Percentiles rank a stretch among this genome's conserved stretches.
Conservation (phyloP, 2,888 invertebrate species). For the Cyaniris semiargus region DNA sequence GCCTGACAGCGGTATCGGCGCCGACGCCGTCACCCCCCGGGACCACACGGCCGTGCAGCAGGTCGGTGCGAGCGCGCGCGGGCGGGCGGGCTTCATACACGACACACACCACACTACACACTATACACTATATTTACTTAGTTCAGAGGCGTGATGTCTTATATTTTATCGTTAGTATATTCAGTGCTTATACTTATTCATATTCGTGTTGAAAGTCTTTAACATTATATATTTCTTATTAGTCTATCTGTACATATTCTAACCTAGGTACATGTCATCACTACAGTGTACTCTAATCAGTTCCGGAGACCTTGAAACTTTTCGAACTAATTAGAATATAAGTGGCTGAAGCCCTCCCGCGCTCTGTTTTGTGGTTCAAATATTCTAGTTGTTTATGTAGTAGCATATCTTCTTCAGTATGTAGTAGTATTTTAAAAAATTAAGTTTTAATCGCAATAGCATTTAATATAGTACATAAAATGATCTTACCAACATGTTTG, state of each 20-base stretch:
- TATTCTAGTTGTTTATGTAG: not conserved
- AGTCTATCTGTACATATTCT: conserved; percentile 20
- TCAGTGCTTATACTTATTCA: not conserved
- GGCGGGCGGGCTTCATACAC: conserved; percentile 65
- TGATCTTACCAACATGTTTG: not conserved
- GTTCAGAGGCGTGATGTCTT: not conserved
- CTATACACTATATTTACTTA: conserved; percentile 43
- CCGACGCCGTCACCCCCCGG: conserved; percentile 94
- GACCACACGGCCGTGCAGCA: conserved; percentile 94
- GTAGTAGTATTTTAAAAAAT: not conserved
- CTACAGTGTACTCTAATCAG: conserved; percentile 31
- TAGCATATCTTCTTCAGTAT: not conserved
- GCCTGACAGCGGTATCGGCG: conserved; percentile 97
- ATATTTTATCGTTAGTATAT: conserved; percentile 24
- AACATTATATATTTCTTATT: conserved; percentile 1
- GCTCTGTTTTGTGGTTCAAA: conserved; percentile 47
- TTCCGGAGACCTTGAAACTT: conserved; percentile 12
- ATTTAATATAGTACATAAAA: not conserved
- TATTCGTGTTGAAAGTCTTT: not conserved
- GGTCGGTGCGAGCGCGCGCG: conserved; percentile 83
- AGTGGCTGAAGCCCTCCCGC: conserved; percentile 67
- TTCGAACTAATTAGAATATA: conserved; percentile 32
- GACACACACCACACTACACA: conserved; percentile 45
- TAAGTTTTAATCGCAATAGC: not conserved
- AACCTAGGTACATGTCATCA: conserved; percentile 32